Evolutionary conservation across 2,797 vertebrate species (phyloP).

Genomic region (Poecilia picta): DNA sequence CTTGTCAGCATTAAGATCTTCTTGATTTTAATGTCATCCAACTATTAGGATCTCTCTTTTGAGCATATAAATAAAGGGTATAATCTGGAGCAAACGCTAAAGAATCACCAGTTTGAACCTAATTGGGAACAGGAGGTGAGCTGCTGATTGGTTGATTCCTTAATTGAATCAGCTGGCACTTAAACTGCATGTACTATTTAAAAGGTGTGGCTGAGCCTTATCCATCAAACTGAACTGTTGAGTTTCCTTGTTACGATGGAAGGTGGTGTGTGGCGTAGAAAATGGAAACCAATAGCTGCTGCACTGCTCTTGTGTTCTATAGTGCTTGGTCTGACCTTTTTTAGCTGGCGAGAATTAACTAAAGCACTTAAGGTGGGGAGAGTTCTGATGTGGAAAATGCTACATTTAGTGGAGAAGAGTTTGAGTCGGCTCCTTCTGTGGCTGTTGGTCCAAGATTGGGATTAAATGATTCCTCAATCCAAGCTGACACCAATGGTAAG

Average conservation of each 20-base stretch:
- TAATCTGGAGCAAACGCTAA: conserved; percentile 3
- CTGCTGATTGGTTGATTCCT: conserved; percentile 3
- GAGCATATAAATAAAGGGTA: neutral
- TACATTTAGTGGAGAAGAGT: conserved; percentile 31
- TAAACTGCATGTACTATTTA: neutral
- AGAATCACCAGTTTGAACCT: conserved; percentile 28
- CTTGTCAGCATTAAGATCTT: neutral
- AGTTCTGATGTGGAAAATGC: conserved; percentile 6
- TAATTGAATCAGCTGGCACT: neutral
- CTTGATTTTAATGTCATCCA: too few species aligned
- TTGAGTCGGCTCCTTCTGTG: conserved; percentile 1
- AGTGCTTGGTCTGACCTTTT: conserved; percentile 11
- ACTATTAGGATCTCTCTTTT: neutral
- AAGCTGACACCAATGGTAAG: conserved; percentile 18
- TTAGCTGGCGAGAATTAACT: conserved; percentile 8
- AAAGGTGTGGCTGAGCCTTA: neutral
- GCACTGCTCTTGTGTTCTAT: conserved; percentile 43
- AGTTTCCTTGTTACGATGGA: conserved; percentile 34
- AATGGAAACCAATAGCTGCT: conserved; percentile 16
- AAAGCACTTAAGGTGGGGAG: neutral
- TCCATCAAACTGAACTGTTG: neutral
- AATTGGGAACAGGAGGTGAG: conserved; percentile 33
- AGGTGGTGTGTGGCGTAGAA: neutral
- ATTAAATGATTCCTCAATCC: neutral
- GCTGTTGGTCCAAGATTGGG: neutral